Evolutionary conservation across 2,888 invertebrate genomes (phyloP).

Genomic region (Nephrocerus scutellatus): DNA sequence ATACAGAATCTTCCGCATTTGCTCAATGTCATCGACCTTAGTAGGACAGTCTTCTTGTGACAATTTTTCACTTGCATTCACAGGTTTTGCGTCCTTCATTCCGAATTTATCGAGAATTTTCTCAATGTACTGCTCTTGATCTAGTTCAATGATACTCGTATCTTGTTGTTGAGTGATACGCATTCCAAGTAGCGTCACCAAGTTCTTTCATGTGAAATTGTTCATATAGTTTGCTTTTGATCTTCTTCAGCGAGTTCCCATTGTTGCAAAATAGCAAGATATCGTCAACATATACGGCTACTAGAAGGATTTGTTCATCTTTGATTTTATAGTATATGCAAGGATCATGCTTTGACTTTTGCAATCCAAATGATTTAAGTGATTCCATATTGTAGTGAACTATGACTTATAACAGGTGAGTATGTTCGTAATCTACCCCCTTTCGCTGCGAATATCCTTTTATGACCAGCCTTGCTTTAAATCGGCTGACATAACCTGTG

Average conservation of each 20-base stretch:
- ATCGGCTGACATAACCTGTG: conserved; percentile 15
- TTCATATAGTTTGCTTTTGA: background rate
- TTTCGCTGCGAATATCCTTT: conserved; percentile 19
- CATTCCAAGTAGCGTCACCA: conserved; percentile 14
- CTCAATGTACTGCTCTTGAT: too few relatives aligned
- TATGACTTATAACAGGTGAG: conserved; percentile 15
- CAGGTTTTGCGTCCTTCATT: conserved; percentile 15
- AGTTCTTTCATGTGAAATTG: conserved; percentile 15
- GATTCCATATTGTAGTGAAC: conserved; percentile 15
- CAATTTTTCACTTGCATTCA: conserved; percentile 13
- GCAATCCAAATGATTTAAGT: too few relatives aligned
- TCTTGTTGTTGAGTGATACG: conserved; percentile 9
- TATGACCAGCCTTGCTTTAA: conserved; percentile 16
- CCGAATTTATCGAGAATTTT: conserved; percentile 13
- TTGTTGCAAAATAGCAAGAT: too few relatives aligned
- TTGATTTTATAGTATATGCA: background rate
- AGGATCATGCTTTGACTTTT: background rate
- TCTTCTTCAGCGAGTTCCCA: too few relatives aligned
- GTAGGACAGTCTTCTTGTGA: conserved; percentile 10
- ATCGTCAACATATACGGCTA: conserved; percentile 2
- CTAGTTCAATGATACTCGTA: too few relatives aligned
- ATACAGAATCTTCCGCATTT: conserved; percentile 10
- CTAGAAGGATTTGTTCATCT: background rate
- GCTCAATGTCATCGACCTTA: conserved; percentile 6
- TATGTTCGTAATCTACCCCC: conserved; percentile 18